phyloP scores from a whole-genome alignment of 2,797 vertebrate species.

The Momotus momota region DNA sequence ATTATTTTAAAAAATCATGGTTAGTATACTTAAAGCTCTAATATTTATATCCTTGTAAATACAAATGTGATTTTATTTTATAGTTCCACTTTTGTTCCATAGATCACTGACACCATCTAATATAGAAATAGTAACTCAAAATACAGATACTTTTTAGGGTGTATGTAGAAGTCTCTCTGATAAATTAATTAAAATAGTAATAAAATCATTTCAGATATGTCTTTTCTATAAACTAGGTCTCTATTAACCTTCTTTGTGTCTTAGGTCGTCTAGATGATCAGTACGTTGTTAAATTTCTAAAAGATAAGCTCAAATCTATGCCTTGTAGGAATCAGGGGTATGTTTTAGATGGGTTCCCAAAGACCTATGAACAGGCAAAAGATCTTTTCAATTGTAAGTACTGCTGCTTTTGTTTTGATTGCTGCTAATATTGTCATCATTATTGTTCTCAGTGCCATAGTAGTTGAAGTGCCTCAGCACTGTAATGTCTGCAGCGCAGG shows the following conservation, averaged over 20 bases:
- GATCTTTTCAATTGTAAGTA: constrained; percentile 87
- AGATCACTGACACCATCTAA: not conserved
- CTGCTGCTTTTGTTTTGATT: not conserved
- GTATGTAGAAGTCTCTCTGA: not conserved
- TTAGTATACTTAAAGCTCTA: not conserved
- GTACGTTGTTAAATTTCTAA: constrained; percentile 83
- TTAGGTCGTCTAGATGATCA: constrained; percentile 85
- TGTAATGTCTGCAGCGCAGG: not conserved
- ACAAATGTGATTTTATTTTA: not conserved
- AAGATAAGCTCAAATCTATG: constrained; percentile 87
- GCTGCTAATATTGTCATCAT: not conserved
- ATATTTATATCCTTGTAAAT: not conserved
- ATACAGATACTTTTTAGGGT: not conserved
- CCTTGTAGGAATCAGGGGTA: constrained; percentile 94
- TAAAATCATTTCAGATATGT: not conserved
- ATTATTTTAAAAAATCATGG: not conserved
- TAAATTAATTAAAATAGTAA: not conserved
- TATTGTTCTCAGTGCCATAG: not conserved
- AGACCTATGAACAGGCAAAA: constrained; percentile 87
- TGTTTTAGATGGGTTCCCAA: constrained; percentile 90
- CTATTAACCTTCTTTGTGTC: not conserved
- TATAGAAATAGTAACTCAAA: not conserved
- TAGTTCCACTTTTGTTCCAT: not conserved
- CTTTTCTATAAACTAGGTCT: not conserved
- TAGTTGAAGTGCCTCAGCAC: not conserved